phyloP scores from a whole-genome alignment of 2,888 invertebrate species.

The Polyploca ridens region DNA sequence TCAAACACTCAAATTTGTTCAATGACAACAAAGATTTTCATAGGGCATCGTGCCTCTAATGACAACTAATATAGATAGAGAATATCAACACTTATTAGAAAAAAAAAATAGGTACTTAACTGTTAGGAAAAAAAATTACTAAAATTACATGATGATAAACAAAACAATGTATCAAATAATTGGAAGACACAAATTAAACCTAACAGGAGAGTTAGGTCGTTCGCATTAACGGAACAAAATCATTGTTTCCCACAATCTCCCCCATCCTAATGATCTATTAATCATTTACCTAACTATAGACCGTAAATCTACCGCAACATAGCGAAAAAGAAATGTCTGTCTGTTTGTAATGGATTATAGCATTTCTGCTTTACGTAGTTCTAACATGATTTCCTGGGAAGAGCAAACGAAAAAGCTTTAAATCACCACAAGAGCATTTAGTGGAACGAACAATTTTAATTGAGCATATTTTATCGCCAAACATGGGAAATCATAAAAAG shows the following conservation, averaged over 20 bases:
- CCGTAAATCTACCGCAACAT: neutral
- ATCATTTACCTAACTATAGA: neutral
- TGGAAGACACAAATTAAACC: neutral
- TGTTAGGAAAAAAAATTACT: no score
- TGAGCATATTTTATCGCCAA: neutral
- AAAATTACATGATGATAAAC: neutral
- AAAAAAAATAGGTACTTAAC: no score
- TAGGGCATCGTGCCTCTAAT: no score
- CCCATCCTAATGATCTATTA: slow-evolving; percentile 1
- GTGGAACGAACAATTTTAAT: neutral
- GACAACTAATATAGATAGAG: no score
- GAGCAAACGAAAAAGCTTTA: neutral
- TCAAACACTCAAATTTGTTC: no score
- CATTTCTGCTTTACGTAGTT: neutral
- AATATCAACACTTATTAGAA: no score
- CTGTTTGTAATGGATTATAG: neutral
- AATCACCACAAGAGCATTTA: neutral
- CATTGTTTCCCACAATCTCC: neutral
- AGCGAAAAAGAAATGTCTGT: neutral
- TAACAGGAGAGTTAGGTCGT: neutral
- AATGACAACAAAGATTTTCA: no score
- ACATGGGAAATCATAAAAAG: no score
- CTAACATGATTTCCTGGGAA: neutral
- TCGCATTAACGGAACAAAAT: neutral
- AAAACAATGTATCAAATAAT: neutral